A percentile compares a stretch with the other conserved stretches of the same genome.
Conservation (phyloP, 2,888 invertebrate species). For the Ferdinandea cuprea region DNA sequence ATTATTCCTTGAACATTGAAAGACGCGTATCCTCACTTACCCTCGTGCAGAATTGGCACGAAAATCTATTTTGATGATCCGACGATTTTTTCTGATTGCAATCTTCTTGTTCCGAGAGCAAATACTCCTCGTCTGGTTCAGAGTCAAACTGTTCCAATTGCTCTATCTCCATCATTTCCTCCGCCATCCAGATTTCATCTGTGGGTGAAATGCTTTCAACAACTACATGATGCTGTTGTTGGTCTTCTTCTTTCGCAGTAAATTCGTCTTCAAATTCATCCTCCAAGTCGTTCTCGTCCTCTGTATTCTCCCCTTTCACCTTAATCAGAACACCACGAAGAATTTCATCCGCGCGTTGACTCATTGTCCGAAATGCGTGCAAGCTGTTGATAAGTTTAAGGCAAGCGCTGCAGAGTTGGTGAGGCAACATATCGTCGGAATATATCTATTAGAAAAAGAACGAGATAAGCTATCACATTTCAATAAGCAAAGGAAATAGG, state of each 20-base stretch:
- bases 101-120: background rate
- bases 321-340: background rate
- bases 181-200: constrained; percentile 1
- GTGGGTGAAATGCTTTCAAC: background rate
- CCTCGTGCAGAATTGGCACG: constrained; percentile 25
- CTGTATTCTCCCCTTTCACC: background rate
- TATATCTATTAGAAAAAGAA: constrained; percentile 15
- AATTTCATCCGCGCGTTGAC: constrained; percentile 37
- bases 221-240: too few relatives aligned
- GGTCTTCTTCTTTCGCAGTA: background rate
- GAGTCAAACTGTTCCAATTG: constrained; percentile 2
- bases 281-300: too few relatives aligned
- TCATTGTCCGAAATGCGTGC: constrained; percentile 32
- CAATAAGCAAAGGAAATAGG: background rate
- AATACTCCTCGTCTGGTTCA: constrained; percentile 14
- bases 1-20: too few relatives aligned
- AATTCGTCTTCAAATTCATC: background rate
- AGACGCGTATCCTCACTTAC: too few relatives aligned
- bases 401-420: constrained; percentile 50
- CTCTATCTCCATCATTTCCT: constrained; percentile 34
- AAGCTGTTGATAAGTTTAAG: constrained; percentile 37
- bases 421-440: constrained; percentile 40
- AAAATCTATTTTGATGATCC: background rate
- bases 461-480: background rate
- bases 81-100: background rate